These are phyloP conservation scores for Drosophila bunnanda DNA, from an alignment of 2,888 invertebrate genomes.

Conservation along the genomic window DNA sequence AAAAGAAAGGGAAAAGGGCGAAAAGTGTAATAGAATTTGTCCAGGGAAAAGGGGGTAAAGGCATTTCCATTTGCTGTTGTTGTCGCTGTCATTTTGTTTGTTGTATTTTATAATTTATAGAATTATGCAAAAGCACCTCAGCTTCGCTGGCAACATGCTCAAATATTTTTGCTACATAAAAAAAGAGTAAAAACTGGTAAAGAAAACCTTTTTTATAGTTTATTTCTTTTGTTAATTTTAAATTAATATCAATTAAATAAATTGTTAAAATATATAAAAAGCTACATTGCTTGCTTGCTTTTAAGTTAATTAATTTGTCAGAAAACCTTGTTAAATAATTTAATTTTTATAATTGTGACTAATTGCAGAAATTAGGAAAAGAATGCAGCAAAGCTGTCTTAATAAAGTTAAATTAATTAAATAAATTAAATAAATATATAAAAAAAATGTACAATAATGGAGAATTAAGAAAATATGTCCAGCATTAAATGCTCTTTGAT, in stretches of 20 bases:
- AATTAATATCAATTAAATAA: neutral
- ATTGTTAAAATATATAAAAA: neutral
- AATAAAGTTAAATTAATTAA: neutral
- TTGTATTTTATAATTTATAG: slow-evolving; percentile 44
- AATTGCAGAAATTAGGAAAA: neutral
- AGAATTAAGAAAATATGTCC: no score
- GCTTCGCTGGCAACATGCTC: slow-evolving; percentile 4
- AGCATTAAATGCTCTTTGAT: neutral
- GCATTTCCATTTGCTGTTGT: slow-evolving; percentile 36
- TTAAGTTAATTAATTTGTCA: neutral
- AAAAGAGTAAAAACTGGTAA: neutral
- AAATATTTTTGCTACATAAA: slow-evolving; percentile 5
- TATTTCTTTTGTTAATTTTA: neutral
- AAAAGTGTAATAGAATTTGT: slow-evolving; percentile 41
- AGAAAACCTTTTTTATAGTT: neutral
- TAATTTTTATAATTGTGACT: neutral
- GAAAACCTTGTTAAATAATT: neutral
- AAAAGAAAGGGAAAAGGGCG: slow-evolving; percentile 7
- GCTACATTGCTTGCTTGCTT: neutral
- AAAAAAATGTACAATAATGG: neutral
- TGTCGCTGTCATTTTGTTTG: slow-evolving; percentile 33
- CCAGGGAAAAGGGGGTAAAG: slow-evolving; percentile 14
- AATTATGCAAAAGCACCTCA: slow-evolving; percentile 36
- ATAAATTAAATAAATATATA: neutral
- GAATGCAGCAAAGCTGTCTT: neutral